phyloP scores from a whole-genome alignment of 2,888 invertebrate species.

The Miltochrista miniata region DNA sequence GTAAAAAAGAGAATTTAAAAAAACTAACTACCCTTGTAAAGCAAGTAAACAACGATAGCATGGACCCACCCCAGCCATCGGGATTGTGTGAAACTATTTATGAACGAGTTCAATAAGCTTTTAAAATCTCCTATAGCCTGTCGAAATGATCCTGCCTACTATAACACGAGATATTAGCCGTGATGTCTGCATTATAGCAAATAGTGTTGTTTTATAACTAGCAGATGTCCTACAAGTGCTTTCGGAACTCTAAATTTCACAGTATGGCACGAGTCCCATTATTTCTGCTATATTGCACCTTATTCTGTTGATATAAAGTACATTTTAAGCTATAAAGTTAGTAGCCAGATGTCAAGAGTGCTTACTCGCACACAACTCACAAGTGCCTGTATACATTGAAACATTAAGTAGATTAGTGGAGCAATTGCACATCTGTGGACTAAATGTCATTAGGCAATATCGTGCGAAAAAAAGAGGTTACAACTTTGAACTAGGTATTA shows the following conservation, averaged over 20 bases:
- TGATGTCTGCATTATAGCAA: neutral
- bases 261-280: slow-evolving; percentile 3
- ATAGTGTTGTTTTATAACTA: neutral
- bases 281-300: slow-evolving; percentile 3
- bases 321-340: neutral
- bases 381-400: slow-evolving; percentile 12
- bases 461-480: slow-evolving; percentile 4
- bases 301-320: slow-evolving; percentile 3
- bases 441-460: slow-evolving; percentile 21
- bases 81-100: too few species aligned
- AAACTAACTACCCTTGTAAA: too few species aligned
- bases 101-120: too few species aligned
- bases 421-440: slow-evolving; percentile 31
- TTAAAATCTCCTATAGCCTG: too few species aligned
- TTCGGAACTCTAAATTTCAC: slow-evolving; percentile 3
- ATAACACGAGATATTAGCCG: too few species aligned
- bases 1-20: too few species aligned
- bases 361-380: neutral
- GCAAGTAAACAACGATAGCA: too few species aligned
- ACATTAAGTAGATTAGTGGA: slow-evolving; percentile 27
- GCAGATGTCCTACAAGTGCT: slow-evolving; percentile 2
- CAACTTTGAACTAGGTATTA: neutral
- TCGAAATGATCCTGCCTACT: too few species aligned
- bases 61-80: too few species aligned
- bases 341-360: slow-evolving; percentile 27